Evolutionary conservation across 2,888 invertebrate species (phyloP).

Genomic region (Heterodera filipjevi): DNA sequence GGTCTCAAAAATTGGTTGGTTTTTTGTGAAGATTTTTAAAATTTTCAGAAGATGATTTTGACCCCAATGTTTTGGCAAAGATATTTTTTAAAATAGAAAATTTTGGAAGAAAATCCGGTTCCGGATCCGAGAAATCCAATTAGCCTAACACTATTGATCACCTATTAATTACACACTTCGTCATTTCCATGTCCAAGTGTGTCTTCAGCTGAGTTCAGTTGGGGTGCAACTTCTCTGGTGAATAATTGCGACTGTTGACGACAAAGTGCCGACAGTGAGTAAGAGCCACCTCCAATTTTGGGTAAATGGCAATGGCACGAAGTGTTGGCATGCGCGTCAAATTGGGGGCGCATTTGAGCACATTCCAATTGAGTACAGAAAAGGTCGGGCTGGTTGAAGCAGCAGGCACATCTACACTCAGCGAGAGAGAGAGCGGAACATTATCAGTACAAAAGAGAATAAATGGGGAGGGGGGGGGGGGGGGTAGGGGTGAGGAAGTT

Average conservation of each 20-base stretch:
- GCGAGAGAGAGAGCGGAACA: not conserved
- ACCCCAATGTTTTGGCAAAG: no score
- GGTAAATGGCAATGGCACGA: slow-evolving; percentile 53
- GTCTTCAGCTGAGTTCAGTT: not conserved
- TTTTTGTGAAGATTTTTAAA: no score
- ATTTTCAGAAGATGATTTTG: no score
- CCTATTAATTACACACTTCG: no score
- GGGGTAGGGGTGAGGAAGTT: no score
- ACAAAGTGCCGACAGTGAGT: slow-evolving; percentile 21
- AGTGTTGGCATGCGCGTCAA: slow-evolving; percentile 48
- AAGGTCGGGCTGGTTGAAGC: slow-evolving; percentile 58
- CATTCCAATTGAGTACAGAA: slow-evolving; percentile 58
- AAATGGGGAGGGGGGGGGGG: not conserved
- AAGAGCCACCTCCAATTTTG: slow-evolving; percentile 49
- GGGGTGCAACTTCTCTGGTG: not conserved
- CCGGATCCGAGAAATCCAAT: no score
- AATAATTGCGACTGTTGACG: not conserved
- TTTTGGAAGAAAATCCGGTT: no score
- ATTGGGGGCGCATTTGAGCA: slow-evolving; percentile 53
- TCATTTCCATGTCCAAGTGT: not conserved
- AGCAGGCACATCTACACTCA: slow-evolving; percentile 54
- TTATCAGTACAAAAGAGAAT: no score
- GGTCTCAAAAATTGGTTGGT: no score
- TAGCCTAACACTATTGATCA: no score
- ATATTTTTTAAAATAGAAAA: no score